A percentile compares a stretch with the other conserved stretches of the same genome.
These are phyloP conservation scores for Chrysocyon brachyurus DNA, from an alignment of 2,797 vertebrate species.

Conservation along the genomic window DNA sequence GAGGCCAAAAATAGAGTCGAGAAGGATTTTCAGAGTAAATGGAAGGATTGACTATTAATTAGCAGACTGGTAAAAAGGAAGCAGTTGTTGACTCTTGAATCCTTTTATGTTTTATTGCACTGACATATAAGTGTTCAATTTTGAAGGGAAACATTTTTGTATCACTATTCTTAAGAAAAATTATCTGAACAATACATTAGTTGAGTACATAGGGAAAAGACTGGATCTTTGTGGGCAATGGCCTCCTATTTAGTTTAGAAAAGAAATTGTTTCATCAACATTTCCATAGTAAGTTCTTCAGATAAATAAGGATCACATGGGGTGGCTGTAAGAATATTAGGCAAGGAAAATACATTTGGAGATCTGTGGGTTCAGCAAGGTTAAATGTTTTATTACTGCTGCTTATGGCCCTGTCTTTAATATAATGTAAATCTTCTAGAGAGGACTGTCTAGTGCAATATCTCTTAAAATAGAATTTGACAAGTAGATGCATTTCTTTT, in stretches of 20 bases:
- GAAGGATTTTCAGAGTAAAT: neutral
- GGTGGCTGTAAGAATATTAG: neutral
- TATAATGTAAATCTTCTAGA: neutral
- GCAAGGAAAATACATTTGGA: neutral
- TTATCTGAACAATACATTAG: neutral
- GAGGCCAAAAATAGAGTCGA: neutral
- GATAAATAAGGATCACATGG: neutral
- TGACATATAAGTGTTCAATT: neutral
- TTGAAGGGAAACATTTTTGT: neutral
- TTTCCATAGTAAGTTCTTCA: neutral
- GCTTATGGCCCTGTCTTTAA: neutral
- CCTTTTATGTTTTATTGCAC: neutral
- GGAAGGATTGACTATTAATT: neutral
- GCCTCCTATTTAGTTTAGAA: neutral
- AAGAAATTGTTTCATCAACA: neutral
- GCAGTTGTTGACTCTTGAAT: neutral
- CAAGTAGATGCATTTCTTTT: neutral
- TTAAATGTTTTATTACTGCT: slow-evolving; percentile 1
- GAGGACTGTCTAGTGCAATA: neutral
- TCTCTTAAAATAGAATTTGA: neutral
- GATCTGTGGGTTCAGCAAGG: neutral
- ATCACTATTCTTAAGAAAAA: neutral
- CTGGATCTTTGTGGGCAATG: neutral
- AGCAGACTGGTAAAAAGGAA: neutral
- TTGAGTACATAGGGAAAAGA: neutral